phyloP scores from a whole-genome alignment of 30 jellyfish, hydroid and myxozoan genomes.

The Aurelia sp. region DNA sequence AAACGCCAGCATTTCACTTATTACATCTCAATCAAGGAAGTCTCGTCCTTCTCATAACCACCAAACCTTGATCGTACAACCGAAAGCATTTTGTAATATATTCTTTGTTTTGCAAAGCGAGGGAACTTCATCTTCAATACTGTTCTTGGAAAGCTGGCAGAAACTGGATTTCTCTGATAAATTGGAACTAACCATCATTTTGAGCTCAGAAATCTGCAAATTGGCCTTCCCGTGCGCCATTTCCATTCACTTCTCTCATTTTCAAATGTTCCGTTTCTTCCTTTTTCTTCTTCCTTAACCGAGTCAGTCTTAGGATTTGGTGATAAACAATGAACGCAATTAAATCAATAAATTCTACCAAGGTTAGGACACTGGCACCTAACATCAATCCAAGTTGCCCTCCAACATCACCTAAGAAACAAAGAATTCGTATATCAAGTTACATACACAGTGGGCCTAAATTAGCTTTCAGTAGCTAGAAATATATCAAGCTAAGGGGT shows the following conservation, averaged over 20 bases:
- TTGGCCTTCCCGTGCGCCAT: slow-evolving; percentile 40
- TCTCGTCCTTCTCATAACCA: too few relatives aligned
- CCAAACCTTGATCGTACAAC: too few relatives aligned
- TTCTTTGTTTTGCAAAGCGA: neutral
- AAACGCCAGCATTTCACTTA: too few relatives aligned
- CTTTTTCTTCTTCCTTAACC: slow-evolving; percentile 64
- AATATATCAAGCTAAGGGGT: too few relatives aligned
- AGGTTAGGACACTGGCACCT: slow-evolving; percentile 98
- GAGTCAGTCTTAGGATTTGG: slow-evolving; percentile 86
- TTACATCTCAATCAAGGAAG: too few relatives aligned
- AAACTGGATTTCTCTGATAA: neutral
- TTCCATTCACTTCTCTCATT: slow-evolving; percentile 56
- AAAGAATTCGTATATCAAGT: neutral
- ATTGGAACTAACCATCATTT: too few relatives aligned
- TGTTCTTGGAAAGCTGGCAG: neutral
- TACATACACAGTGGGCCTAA: too few relatives aligned
- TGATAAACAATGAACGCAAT: slow-evolving; percentile 84
- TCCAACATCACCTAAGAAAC: slow-evolving; percentile 90
- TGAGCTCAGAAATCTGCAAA: slow-evolving; percentile 23
- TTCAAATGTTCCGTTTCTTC: slow-evolving; percentile 58
- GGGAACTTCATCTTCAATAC: neutral
- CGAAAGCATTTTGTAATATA: too few relatives aligned
- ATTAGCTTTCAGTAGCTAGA: too few relatives aligned
- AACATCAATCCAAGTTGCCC: slow-evolving; percentile 98
- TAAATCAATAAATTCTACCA: slow-evolving; percentile 92